These are phyloP conservation scores for Limenitis arthemis DNA, from an alignment of 2,888 invertebrate genomes.

Conservation along the genomic window DNA sequence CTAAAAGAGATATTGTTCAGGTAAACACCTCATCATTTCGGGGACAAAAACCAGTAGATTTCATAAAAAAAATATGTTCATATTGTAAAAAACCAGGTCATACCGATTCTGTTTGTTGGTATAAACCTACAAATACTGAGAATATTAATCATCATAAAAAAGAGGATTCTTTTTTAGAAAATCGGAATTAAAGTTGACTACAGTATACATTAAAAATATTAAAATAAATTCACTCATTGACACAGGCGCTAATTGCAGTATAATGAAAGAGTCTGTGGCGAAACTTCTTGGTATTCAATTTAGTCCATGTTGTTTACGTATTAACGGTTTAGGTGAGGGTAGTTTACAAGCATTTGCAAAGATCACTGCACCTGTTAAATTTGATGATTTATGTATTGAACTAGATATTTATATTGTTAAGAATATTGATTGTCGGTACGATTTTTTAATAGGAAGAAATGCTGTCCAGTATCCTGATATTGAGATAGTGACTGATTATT, in stretches of 20 bases:
- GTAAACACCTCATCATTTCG: neutral
- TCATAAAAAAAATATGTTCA: constrained; percentile 11
- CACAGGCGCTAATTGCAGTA: constrained; percentile 24
- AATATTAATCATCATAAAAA: neutral
- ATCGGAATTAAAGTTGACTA: constrained; percentile 11
- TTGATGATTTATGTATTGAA: constrained; percentile 22
- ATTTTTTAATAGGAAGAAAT: constrained; percentile 18
- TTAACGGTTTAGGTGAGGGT: constrained; percentile 18
- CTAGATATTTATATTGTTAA: constrained; percentile 19
- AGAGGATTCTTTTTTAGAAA: constrained; percentile 14
- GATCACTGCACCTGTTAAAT: constrained; percentile 16
- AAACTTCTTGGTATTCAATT: constrained; percentile 10
- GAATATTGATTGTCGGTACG: constrained; percentile 14
- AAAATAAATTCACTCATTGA: constrained; percentile 17
- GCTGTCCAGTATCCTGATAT: constrained; percentile 15
- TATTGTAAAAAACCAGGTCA: constrained; percentile 23
- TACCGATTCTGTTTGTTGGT: constrained; percentile 7
- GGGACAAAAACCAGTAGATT: neutral
- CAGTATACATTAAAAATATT: constrained; percentile 11
- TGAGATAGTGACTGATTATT: constrained; percentile 14
- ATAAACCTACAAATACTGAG: neutral
- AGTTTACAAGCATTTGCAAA: constrained; percentile 13
- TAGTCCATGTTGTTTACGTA: neutral
- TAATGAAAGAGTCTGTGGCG: constrained; percentile 22
- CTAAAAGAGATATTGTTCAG: neutral